phyloP scores from a whole-genome alignment of 2,113 vertebrate species.

The Hemicordylus capensis region DNA sequence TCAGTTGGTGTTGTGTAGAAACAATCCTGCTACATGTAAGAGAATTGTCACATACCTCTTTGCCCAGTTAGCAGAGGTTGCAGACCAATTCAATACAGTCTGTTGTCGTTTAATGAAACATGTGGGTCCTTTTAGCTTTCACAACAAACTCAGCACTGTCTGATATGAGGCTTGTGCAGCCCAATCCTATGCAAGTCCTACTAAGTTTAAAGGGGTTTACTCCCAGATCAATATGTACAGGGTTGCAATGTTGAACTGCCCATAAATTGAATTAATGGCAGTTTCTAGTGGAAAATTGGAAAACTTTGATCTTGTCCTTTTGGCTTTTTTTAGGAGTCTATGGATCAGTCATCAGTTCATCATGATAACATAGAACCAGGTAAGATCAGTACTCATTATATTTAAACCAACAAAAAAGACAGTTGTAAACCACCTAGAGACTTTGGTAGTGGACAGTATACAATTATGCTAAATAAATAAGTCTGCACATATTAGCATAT shows the following conservation, averaged over 20 bases:
- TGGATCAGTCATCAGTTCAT: conserved; percentile 79
- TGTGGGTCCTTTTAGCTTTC: background rate
- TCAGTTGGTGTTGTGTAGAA: too few species aligned
- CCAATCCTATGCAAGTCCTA: background rate
- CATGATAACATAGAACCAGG: conserved; percentile 86
- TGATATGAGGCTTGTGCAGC: background rate
- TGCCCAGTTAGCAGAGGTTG: too few species aligned
- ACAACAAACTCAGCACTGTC: background rate
- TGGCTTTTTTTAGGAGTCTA: conserved; percentile 83
- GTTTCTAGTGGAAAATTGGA: conserved; percentile 2
- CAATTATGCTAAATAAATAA: too few species aligned
- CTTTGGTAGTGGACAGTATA: too few species aligned
- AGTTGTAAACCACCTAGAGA: too few species aligned
- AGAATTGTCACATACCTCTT: too few species aligned
- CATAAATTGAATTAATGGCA: background rate
- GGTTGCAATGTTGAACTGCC: background rate
- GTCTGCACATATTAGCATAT: too few species aligned
- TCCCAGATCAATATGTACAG: background rate
- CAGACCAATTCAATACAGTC: background rate
- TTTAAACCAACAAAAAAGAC: too few species aligned
- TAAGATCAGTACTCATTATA: conserved; percentile 52
- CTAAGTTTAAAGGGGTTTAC: background rate
- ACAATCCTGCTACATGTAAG: too few species aligned
- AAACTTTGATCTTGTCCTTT: conserved; percentile 5
- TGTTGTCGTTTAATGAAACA: background rate